Percentiles rank a stretch among this genome's conserved stretches.
Conservation (phyloP, 2,797 vertebrate genomes). For the Pantherophis vulpinus region DNA sequence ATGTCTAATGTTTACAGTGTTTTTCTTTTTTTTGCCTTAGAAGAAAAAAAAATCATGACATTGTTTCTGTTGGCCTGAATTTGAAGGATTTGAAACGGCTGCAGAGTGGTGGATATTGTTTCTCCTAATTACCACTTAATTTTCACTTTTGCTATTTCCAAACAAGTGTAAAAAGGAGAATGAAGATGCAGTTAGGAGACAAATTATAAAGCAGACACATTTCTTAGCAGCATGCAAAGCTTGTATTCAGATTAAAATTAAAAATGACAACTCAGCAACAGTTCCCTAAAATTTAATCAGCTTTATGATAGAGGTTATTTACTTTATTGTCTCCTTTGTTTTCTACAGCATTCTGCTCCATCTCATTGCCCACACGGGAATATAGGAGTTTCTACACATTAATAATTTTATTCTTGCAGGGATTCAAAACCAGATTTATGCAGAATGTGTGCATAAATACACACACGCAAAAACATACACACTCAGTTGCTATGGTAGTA, state of each 20-base stretch:
- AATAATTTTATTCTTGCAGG: neutral
- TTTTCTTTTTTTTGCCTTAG: neutral
- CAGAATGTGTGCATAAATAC: neutral
- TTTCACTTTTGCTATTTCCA: conserved; percentile 55
- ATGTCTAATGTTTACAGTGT: conserved; percentile 9
- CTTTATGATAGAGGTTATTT: conserved; percentile 9
- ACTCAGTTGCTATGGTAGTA: neutral
- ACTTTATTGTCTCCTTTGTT: neutral
- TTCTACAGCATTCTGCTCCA: neutral
- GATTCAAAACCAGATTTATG: neutral
- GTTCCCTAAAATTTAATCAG: conserved; percentile 37
- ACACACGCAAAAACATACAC: neutral
- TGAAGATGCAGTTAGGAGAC: conserved; percentile 43
- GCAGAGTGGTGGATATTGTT: conserved; percentile 31
- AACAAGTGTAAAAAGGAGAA: conserved; percentile 64
- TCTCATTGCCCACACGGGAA: neutral
- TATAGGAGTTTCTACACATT: neutral
- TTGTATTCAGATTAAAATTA: conserved; percentile 50
- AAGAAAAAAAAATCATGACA: neutral
- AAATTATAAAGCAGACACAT: conserved; percentile 45
- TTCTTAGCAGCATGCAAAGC: conserved; percentile 37
- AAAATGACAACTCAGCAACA: conserved; percentile 44
- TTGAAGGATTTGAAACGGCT: conserved; percentile 38
- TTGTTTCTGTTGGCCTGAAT: neutral
- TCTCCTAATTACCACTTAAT: conserved; percentile 60